These are phyloP conservation scores for Plagodis pulveraria DNA, from an alignment of 2,888 invertebrate species.

Conservation along the genomic window DNA sequence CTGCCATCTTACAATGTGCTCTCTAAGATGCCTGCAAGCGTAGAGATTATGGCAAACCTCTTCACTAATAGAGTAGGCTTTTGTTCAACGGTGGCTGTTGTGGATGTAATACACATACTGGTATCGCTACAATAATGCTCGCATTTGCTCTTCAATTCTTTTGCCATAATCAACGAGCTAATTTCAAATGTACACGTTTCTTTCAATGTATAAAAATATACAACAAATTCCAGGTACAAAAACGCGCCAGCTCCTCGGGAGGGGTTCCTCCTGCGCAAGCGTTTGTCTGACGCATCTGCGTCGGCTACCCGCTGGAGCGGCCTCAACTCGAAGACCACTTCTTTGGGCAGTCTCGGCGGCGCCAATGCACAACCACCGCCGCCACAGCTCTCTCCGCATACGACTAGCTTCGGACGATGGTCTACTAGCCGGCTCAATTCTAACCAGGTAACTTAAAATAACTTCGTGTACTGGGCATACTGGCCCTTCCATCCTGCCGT, in stretches of 20 bases:
- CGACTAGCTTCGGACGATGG: constrained; percentile 87
- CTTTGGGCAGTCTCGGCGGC: constrained; percentile 89
- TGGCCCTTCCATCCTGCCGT: too few species aligned
- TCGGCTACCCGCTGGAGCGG: constrained; percentile 86
- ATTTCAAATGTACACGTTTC: neutral
- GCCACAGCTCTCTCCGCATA: constrained; percentile 77
- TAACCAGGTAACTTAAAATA: constrained; percentile 27
- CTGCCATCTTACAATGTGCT: too few species aligned
- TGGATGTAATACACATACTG: too few species aligned
- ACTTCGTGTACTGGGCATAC: too few species aligned
- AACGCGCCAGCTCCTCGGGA: constrained; percentile 90
- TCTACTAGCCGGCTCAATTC: constrained; percentile 91
- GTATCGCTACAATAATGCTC: too few species aligned
- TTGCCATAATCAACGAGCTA: too few species aligned
- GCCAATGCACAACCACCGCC: constrained; percentile 85
- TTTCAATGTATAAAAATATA: neutral
- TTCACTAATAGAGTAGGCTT: too few species aligned
- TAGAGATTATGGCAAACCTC: too few species aligned
- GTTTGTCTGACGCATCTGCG: constrained; percentile 88
- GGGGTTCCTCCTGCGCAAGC: constrained; percentile 93
- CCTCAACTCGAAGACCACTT: constrained; percentile 94
- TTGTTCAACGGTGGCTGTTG: too few species aligned
- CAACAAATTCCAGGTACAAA: constrained; percentile 71
- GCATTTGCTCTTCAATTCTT: too few species aligned
- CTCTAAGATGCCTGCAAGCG: too few species aligned